Evolutionary conservation across 2,888 invertebrate species (phyloP), one percentile per base, ranked within the genome.

Genomic region (Dascillus cervinus): DNA sequence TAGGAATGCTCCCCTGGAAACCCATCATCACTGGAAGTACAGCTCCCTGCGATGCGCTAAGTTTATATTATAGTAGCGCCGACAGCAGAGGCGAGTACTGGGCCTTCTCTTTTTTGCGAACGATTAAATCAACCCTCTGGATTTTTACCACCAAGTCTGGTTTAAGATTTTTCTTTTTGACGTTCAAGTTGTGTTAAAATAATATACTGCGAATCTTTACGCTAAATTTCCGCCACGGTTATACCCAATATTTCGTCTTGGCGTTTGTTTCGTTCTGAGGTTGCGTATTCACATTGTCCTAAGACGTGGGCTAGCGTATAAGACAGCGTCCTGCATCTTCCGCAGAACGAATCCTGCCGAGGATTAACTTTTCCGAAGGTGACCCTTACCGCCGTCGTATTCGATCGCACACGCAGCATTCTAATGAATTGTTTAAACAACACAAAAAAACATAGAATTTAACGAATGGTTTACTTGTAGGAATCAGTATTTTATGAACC

Each of bases 291-390:
- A 28, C 46, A 52, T 29, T 36, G 43, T 2, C 55, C 57, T 6
- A 57, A 33, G 4, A 56, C 47, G 33, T 57, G 56, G 0, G 41
- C 53, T 17, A 53, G 50, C 10, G 56, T 60, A 46, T 61, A 58
- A 2, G 31, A 27, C 31, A 39, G 34, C 19, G 13, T 6, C 2
- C 29, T 13, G 28, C 56, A 61, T 26, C 43, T 46, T 3, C 58
- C 26, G 35, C 59, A 60, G 8, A 11, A 26, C 2, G 47, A 34
- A 28, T 49, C 47, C 30, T 42, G 39, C 23, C 41, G 37, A 3
- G 46, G 49, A 3, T 15, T 29, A 17, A 47, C 49, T 38, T 49
- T 44, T 22, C 35, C 41, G 36, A 53, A 34, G 22, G 49, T 41
- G 32, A 43, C 49, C 29, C 43, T 41, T 15, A 46, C 41, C 4